phyloP scores from a whole-genome alignment of 1,140 invertebrate species.

The Latrodectus geometricus region DNA sequence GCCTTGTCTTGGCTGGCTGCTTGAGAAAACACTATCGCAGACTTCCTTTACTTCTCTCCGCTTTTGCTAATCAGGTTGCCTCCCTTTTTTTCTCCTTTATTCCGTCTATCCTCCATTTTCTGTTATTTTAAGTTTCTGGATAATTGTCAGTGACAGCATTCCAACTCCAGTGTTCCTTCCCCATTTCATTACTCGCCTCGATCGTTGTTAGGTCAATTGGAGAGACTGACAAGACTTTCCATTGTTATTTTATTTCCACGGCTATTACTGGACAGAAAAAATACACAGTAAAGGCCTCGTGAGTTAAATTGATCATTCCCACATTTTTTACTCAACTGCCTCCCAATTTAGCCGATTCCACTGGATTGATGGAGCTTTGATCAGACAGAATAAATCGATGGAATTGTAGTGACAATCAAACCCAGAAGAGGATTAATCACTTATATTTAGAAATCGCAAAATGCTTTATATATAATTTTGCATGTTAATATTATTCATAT shows the following conservation, averaged over 20 bases:
- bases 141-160: slow-evolving; percentile 55
- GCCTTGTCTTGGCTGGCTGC: slow-evolving; percentile 41
- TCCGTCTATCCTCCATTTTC: slow-evolving; percentile 27
- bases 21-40: slow-evolving; percentile 60
- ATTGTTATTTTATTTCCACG: slow-evolving; percentile 19
- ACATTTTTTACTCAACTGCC: too few species aligned
- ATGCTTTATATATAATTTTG: too few species aligned
- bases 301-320: too few species aligned
- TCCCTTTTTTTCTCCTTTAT: slow-evolving; percentile 47
- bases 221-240: slow-evolving; percentile 16
- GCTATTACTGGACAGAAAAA: background rate
- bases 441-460: too few species aligned
- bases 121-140: slow-evolving; percentile 62
- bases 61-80: slow-evolving; percentile 56
- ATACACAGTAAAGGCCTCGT: background rate
- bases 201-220: slow-evolving; percentile 21
- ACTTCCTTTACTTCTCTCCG: slow-evolving; percentile 15
- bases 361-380: too few species aligned
- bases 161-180: background rate
- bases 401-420: too few species aligned
- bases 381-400: too few species aligned
- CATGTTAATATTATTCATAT: too few species aligned
- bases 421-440: too few species aligned
- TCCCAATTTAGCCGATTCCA: too few species aligned
- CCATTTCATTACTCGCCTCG: background rate